Evolutionary conservation across 2,797 vertebrate species (phyloP).

Genomic region (Holocentrus rufus): DNA sequence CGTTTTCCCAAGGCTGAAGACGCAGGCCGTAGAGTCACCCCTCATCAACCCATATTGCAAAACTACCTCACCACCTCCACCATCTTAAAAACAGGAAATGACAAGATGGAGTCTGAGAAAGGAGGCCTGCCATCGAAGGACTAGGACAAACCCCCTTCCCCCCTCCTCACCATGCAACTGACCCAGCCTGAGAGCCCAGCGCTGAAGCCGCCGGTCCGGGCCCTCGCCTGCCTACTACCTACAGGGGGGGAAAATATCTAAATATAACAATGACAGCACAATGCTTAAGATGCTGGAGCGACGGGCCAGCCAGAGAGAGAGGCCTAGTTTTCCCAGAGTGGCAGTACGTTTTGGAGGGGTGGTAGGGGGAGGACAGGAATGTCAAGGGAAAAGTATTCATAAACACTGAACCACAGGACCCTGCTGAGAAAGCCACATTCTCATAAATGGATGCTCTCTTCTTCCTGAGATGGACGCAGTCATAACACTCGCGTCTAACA

Average conservation of each 20-base stretch:
- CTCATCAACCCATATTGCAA: conserved; percentile 6
- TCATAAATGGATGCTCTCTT: conserved; percentile 64
- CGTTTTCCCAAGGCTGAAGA: conserved; percentile 46
- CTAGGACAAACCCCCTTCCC: background rate
- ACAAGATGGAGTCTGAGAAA: conserved; percentile 44
- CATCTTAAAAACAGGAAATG: conserved; percentile 45
- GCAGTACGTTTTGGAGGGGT: conserved; percentile 52
- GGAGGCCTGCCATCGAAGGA: conserved; percentile 21
- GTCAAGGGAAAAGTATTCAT: conserved; percentile 72
- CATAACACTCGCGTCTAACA: conserved; percentile 30
- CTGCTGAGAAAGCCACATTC: conserved; percentile 67
- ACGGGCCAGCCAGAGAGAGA: conserved; percentile 14
- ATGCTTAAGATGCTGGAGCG: conserved; percentile 44
- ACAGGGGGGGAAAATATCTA: conserved; percentile 51
- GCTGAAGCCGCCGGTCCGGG: conserved; percentile 17
- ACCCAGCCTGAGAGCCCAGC: conserved; percentile 51
- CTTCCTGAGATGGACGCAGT: conserved; percentile 40
- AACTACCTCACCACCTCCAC: conserved; percentile 16
- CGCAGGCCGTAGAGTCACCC: conserved; percentile 25
- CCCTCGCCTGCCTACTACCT: conserved; percentile 44
- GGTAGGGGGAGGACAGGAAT: conserved; percentile 68
- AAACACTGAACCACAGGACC: conserved; percentile 68
- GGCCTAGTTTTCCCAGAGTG: conserved; percentile 65
- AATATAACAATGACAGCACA: conserved; percentile 71
- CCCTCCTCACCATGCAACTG: conserved; percentile 32